Evolutionary conservation across 2,888 invertebrate species (phyloP).

Genomic region (Drosophila yooni): DNA sequence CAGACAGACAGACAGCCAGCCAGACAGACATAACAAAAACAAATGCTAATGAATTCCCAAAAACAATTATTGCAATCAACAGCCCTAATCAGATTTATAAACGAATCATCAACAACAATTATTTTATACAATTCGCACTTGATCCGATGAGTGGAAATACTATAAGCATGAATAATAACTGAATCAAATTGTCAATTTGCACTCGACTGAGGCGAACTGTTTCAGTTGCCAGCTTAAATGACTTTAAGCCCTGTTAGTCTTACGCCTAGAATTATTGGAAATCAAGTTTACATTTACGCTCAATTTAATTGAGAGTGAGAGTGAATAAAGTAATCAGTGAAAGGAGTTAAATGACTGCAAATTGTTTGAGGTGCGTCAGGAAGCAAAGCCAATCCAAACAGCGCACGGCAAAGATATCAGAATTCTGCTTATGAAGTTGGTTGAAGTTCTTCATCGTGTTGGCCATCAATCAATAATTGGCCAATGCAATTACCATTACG

Average conservation of each 20-base stretch:
- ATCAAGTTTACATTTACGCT: neutral
- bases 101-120: neutral
- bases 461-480: neutral
- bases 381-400: neutral
- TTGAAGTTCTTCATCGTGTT: neutral
- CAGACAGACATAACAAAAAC: conserved; percentile 14
- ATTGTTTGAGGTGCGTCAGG: neutral
- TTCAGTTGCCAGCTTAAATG: neutral
- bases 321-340: neutral
- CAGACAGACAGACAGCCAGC: neutral
- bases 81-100: conserved; percentile 45
- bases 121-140: neutral
- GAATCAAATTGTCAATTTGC: neutral
- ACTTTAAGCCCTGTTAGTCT: neutral
- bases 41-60: conserved; percentile 12
- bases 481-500: neutral
- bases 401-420: neutral
- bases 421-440: neutral
- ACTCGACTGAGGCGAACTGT: neutral
- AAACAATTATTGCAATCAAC: conserved; percentile 64
- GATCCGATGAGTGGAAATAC: neutral
- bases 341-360: neutral
- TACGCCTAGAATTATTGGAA: neutral
- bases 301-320: neutral
- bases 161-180: neutral